Percentiles rank a stretch among this genome's conserved stretches.
Evolutionary conservation across 2,113 vertebrate genomes (phyloP).

Genomic region (Brachionichthys hirsutus): DNA sequence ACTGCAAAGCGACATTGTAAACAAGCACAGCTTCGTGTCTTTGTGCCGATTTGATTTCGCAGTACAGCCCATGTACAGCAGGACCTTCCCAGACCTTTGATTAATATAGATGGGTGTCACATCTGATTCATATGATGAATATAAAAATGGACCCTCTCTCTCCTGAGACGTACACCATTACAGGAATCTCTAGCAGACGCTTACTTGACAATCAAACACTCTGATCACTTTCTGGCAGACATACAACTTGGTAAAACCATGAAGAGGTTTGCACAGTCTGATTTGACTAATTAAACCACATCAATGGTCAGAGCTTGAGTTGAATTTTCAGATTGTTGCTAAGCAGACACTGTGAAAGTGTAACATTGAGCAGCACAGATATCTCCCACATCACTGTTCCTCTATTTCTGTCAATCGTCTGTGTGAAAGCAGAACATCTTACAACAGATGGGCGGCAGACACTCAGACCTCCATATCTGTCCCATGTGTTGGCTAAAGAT

Average conservation of each 20-base stretch:
- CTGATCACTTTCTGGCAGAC: conserved; percentile 7
- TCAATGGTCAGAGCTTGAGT: neutral
- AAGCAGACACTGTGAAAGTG: conserved; percentile 14
- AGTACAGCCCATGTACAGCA: neutral
- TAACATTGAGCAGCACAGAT: conserved; percentile 15
- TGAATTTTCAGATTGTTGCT: conserved; percentile 22
- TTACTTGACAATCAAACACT: conserved; percentile 7
- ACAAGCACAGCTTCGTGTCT: neutral
- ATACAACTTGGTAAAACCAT: conserved; percentile 15
- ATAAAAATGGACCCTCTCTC: neutral
- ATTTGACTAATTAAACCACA: conserved; percentile 13
- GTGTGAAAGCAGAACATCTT: conserved; percentile 17
- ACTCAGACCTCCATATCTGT: conserved; percentile 3
- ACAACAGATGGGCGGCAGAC: conserved; percentile 11
- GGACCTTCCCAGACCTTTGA: neutral
- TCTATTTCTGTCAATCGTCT: conserved; percentile 25
- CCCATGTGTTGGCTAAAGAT: conserved; percentile 19
- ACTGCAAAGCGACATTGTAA: neutral
- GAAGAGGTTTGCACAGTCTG: neutral
- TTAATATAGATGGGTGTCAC: neutral
- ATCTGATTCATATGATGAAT: neutral
- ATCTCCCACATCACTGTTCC: conserved; percentile 8
- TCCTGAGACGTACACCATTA: neutral
- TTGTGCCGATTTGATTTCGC: conserved; percentile 1
- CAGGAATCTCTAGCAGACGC: conserved; percentile 1